A percentile compares a stretch with the other conserved stretches of the same genome.
Conservation (phyloP, 2,797 vertebrate genomes). For the Crenuchus spilurus region DNA sequence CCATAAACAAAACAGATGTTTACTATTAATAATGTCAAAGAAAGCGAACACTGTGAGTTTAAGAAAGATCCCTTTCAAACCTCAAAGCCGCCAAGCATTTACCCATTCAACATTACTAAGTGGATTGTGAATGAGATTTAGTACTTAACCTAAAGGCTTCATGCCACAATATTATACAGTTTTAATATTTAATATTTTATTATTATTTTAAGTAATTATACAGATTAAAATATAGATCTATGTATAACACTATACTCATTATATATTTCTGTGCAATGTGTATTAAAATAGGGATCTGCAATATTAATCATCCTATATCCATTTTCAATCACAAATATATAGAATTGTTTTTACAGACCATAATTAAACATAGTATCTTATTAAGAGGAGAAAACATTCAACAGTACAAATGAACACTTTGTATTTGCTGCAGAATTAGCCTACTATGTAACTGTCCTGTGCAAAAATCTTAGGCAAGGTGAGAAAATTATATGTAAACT, state of each 20-base stretch:
- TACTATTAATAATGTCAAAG: neutral
- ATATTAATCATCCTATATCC: neutral
- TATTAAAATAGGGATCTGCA: conserved; percentile 19
- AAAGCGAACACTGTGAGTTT: neutral
- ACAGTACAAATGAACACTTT: neutral
- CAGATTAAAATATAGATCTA: conserved; percentile 13
- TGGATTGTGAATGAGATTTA: neutral
- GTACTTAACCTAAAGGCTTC: neutral
- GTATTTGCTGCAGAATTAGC: neutral
- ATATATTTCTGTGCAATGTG: conserved; percentile 36
- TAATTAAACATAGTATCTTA: neutral
- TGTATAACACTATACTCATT: too few relatives aligned
- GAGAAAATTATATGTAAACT: too few relatives aligned
- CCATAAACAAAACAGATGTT: neutral
- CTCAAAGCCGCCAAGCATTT: neutral
- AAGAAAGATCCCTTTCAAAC: neutral
- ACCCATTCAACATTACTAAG: neutral
- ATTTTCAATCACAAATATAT: conserved; percentile 20
- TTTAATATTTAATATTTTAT: neutral
- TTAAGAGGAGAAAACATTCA: neutral
- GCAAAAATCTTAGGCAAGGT: too few relatives aligned
- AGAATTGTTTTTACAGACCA: neutral
- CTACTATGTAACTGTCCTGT: too few relatives aligned
- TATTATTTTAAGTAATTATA: conserved; percentile 15
- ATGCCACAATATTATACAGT: neutral